A percentile compares a stretch with the other conserved stretches of the same genome.
These are phyloP conservation scores for Glandiceps talaboti DNA, from an alignment of 53 echinoderm and acorn worm genomes.

Conservation along the genomic window DNA sequence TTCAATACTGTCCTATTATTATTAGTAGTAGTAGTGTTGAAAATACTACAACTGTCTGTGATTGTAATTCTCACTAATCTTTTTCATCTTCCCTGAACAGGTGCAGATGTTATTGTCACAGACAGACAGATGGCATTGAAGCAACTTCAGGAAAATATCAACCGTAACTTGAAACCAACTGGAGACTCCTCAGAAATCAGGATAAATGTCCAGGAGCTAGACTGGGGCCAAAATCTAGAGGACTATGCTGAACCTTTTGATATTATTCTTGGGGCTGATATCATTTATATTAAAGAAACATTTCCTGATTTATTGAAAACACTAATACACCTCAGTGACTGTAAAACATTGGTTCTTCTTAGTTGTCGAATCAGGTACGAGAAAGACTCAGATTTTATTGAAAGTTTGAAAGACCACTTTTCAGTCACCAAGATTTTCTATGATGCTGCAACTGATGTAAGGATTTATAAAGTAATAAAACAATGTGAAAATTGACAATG, in stretches of 20 bases:
- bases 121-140: conserved; percentile 45
- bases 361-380: conserved; percentile 86
- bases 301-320: conserved; percentile 59
- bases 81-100: conserved; percentile 3
- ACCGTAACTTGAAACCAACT: conserved; percentile 26
- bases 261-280: conserved; percentile 82
- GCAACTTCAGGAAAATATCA: conserved; percentile 50
- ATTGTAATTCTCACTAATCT: too few species aligned
- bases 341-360: conserved; percentile 35
- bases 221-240: conserved; percentile 48
- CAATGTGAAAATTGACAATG: not conserved
- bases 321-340: conserved; percentile 30
- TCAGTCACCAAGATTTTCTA: conserved; percentile 36
- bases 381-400: conserved; percentile 51
- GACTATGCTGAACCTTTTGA: conserved; percentile 45
- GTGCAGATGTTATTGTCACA: conserved; percentile 39
- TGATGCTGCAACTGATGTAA: conserved; percentile 43
- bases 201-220: conserved; percentile 32
- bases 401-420: conserved; percentile 44
- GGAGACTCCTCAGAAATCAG: conserved; percentile 7
- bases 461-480: conserved; percentile 43
- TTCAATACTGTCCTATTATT: too few species aligned
- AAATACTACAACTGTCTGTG: too few species aligned
- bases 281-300: conserved; percentile 79
- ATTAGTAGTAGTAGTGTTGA: too few species aligned